These are phyloP conservation scores for Melitaea cinxia DNA, from an alignment of 1,140 invertebrate genomes.

Conservation along the genomic window DNA sequence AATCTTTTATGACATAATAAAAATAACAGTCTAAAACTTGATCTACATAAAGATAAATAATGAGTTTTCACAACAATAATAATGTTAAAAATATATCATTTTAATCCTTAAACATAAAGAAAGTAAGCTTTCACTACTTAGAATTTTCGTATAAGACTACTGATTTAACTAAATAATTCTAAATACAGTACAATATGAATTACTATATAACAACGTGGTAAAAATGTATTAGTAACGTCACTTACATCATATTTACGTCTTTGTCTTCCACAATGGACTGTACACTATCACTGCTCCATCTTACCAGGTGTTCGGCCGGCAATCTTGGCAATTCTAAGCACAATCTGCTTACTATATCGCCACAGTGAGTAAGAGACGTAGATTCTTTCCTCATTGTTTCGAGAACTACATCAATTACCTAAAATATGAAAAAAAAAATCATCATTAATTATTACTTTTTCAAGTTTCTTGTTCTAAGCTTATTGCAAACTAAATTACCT, in stretches of 20 bases:
- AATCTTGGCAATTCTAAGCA: conserved; percentile 57
- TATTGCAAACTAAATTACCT: conserved; percentile 55
- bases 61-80: too few species aligned
- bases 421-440: conserved; percentile 30
- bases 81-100: too few species aligned
- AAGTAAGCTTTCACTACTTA: too few species aligned
- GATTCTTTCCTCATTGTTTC: conserved; percentile 57
- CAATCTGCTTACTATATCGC: conserved; percentile 57
- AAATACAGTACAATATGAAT: too few species aligned
- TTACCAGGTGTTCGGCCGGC: conserved; percentile 51
- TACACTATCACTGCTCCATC: conserved; percentile 64
- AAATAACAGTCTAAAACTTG: too few species aligned
- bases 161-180: too few species aligned
- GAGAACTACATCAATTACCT: conserved; percentile 64
- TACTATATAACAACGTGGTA: too few species aligned
- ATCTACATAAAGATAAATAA: too few species aligned
- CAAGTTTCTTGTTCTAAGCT: too few species aligned
- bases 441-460: neutral
- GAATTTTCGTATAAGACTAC: too few species aligned
- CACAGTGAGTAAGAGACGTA: conserved; percentile 62
- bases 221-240: neutral
- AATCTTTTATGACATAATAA: too few species aligned
- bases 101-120: too few species aligned
- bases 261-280: conserved; percentile 64
- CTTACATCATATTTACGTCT: conserved; percentile 74